Evolutionary conservation across 2,797 vertebrate species (phyloP), one percentile per base, ranked within the genome.

Genomic region (Diplodus puntazzo): DNA sequence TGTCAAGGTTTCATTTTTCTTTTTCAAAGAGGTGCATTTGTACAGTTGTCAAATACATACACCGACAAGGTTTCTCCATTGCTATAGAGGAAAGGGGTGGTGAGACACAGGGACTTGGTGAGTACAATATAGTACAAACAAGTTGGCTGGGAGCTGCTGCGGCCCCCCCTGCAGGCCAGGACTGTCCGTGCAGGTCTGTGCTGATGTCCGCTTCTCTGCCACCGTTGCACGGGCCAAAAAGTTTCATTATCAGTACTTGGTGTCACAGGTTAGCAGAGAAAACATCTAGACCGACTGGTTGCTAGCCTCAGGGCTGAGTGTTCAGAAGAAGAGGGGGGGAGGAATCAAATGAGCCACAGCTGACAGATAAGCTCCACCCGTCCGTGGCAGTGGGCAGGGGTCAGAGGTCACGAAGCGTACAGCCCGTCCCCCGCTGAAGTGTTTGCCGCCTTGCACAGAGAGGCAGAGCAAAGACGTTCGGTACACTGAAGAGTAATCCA

Each of bases 11-110:
- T 94, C 83, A 89, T 94, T 93, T 93, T 93, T 86, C 75, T 92
- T 92, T 93, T 91, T 90, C 89, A 92, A 94, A 95, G 91, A 92
- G 90, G 90, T 94, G 93, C 91, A 91, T 89, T 93, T 93, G 92
- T 94, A 95, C 93, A 95, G 93, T 92, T 92, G 93, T 94, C 93
- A 93, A 92, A 94, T 92, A 94, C 95, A 92, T 90, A 95, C 93
- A 91, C 91, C 90, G 63, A 92, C 88, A 91, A 88, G 91, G 83
- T 85, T 85, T 92, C 91, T 88, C 89, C 88, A 81, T 92, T 89
- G 90, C 93, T 93, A 91, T 92, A 92, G 81, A 90, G 88, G 89
- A 90, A 82, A 86, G 74, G 87, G 89, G 57, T 78, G 77, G 84
- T 90, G 92, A 90, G 89, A 95, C 93, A 92, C 77, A 73, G 88